A percentile compares a stretch with the other conserved stretches of the same genome.
Evolutionary conservation across 2,113 vertebrate species (phyloP).

Genomic region (Harpagus bidentatus): DNA sequence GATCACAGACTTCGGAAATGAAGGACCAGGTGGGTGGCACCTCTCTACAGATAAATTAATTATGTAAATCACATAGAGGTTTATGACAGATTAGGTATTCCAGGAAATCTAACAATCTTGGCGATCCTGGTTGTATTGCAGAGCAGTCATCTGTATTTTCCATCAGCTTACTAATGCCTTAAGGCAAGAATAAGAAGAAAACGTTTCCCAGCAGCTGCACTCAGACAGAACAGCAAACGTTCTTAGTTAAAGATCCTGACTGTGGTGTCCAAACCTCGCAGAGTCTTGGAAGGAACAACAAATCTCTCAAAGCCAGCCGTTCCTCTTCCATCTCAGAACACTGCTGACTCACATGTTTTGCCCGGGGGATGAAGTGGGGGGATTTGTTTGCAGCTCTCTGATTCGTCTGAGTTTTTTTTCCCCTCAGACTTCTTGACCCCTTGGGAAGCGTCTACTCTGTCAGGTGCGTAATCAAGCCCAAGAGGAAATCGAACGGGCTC

Average conservation of each 20-base stretch:
- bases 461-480: not conserved
- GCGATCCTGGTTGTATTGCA: not conserved
- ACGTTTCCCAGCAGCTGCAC: not conserved
- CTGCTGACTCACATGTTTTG: not conserved
- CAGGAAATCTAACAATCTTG: not conserved
- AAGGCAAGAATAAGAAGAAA: not conserved
- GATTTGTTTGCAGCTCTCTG: not conserved
- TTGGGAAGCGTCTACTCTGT: slow-evolving; percentile 7
- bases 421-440: not conserved
- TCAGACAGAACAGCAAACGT: not conserved
- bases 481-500: not conserved
- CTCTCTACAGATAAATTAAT: not conserved
- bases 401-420: not conserved
- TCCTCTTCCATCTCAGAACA: not conserved
- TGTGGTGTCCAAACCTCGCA: not conserved
- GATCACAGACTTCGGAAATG: not conserved
- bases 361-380: not conserved
- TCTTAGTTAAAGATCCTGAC: not conserved
- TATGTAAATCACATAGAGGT: not conserved
- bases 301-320: not conserved
- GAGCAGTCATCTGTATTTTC: not conserved
- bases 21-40: not conserved
- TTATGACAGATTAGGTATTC: not conserved
- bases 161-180: not conserved
- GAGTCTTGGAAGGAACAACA: not conserved